Conservation (phyloP, 1,140 invertebrate species). For the Caenorhabditis tropicalis region DNA sequence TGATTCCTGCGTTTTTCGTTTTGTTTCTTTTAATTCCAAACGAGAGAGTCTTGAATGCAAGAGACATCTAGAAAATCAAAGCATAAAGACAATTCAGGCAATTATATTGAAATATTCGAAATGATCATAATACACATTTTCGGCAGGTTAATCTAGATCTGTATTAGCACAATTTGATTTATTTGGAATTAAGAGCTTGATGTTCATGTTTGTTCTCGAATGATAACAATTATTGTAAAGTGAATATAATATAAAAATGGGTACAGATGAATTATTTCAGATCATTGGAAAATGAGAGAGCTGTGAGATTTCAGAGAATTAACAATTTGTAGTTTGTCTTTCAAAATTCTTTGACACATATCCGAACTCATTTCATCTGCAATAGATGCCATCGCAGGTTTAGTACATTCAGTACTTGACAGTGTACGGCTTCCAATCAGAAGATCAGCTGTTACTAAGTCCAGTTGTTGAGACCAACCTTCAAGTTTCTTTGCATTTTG, state of each 20-base stretch:
- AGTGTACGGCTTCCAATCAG: background rate
- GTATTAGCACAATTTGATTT: too few species aligned
- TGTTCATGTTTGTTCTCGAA: too few species aligned
- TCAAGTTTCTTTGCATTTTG: background rate
- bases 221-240: background rate
- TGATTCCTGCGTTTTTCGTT: background rate
- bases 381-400: background rate
- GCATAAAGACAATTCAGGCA: too few species aligned
- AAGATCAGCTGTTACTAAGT: constrained; percentile 23
- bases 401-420: constrained; percentile 37
- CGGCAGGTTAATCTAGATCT: too few species aligned
- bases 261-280: background rate
- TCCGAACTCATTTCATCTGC: constrained; percentile 4
- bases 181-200: too few species aligned
- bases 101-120: background rate
- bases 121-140: too few species aligned
- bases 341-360: constrained; percentile 13
- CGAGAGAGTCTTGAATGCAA: constrained; percentile 1
- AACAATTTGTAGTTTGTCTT: background rate
- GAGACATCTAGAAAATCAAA: background rate
- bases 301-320: constrained; percentile 37
- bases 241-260: background rate
- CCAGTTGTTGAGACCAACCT: constrained; percentile 33
- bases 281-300: constrained; percentile 6
- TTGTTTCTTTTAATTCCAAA: constrained; percentile 9